Conservation (phyloP, 1,140 invertebrate species). For the Himalopsyche phryganea region DNA sequence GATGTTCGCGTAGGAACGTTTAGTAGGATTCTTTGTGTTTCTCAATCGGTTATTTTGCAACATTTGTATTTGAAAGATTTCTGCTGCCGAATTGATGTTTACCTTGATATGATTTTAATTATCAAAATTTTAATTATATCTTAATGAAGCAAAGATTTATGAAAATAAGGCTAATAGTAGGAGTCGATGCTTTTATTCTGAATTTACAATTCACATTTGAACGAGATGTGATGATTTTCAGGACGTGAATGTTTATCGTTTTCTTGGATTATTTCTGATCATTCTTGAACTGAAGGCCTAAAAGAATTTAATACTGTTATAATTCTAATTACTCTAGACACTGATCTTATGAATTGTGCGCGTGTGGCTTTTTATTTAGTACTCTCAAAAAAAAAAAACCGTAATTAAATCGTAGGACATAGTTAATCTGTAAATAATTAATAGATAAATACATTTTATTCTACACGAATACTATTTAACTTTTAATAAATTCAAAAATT, state of each 20-base stretch:
- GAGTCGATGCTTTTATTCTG: background rate
- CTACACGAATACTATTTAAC: too few species aligned
- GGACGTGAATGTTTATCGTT: background rate
- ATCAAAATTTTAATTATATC: conserved; percentile 1
- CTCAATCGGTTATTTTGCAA: background rate
- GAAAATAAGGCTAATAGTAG: background rate
- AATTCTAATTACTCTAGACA: background rate
- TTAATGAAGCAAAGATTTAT: background rate
- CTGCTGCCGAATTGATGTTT: conserved; percentile 21
- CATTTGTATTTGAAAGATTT: background rate
- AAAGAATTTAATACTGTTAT: background rate
- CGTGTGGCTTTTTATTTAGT: background rate
- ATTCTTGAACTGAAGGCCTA: background rate
- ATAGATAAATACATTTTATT: too few species aligned
- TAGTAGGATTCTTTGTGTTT: background rate
- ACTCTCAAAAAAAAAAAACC: too few species aligned
- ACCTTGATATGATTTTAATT: conserved; percentile 17
- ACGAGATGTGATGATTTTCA: background rate
- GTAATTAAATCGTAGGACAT: too few species aligned
- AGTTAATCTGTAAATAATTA: too few species aligned
- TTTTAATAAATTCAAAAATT: too few species aligned
- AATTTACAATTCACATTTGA: background rate
- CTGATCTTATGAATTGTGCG: background rate
- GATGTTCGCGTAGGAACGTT: conserved; percentile 2
- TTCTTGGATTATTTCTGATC: too few species aligned